Conservation (phyloP, 53 echinoderm and acorn worm genomes). For the Echinometra lucunter region DNA sequence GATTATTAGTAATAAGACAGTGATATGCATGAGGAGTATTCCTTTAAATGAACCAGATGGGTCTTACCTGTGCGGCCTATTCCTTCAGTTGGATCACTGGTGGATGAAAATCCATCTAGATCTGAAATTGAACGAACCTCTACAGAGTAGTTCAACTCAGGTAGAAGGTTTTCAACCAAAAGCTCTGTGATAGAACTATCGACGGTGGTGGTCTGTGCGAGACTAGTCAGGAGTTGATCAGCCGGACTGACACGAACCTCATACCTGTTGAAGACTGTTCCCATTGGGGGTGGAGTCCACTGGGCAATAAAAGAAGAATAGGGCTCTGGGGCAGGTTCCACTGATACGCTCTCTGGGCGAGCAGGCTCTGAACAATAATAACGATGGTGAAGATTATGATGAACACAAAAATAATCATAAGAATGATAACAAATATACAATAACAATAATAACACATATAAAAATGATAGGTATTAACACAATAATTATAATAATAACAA, state of each 20-base stretch:
- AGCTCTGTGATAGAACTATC: slow-evolving; percentile 14
- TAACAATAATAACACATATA: too few species aligned
- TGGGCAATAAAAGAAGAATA: slow-evolving; percentile 60
- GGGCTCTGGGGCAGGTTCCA: neutral
- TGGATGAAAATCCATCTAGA: slow-evolving; percentile 22
- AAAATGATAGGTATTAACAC: too few species aligned
- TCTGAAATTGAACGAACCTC: slow-evolving; percentile 65
- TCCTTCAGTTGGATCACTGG: neutral
- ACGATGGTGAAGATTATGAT: too few species aligned
- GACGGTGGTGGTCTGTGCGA: neutral
- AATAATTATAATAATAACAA: too few species aligned
- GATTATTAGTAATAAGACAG: too few species aligned
- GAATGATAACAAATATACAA: too few species aligned
- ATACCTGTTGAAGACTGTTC: slow-evolving; percentile 64
- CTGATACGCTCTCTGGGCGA: neutral
- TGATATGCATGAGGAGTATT: too few species aligned
- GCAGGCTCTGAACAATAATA: slow-evolving; percentile 53
- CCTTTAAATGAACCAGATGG: neutral
- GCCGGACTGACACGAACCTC: slow-evolving; percentile 57
- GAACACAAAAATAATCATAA: too few species aligned
- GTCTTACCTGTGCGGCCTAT: slow-evolving; percentile 14
- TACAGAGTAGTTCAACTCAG: slow-evolving; percentile 62
- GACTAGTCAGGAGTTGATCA: slow-evolving; percentile 34
- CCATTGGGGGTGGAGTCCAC: slow-evolving; percentile 49
- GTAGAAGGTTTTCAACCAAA: slow-evolving; percentile 66